These are phyloP conservation scores for Ichneumoninae sp. DNA, from an alignment of 2,888 invertebrate species.

Conservation along the genomic window DNA sequence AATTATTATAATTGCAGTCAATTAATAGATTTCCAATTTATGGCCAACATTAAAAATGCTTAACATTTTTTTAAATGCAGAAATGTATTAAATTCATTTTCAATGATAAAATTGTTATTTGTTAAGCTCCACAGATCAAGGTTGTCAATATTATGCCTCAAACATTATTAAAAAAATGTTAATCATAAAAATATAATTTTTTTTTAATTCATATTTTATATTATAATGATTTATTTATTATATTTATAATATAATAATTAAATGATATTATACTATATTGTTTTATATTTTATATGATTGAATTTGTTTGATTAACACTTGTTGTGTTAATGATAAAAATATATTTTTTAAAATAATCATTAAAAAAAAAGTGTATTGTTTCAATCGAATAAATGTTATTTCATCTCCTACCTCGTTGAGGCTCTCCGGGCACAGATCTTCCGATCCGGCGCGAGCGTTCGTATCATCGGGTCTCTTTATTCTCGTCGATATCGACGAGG, in stretches of 20 bases:
- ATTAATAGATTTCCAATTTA: neutral
- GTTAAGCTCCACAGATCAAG: neutral
- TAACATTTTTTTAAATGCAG: neutral
- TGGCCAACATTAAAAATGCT: neutral
- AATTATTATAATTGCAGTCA: neutral
- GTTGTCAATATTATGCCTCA: neutral
- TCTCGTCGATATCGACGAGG: constrained; percentile 74
- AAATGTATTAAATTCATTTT: neutral
- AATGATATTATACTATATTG: neutral
- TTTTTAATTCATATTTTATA: neutral
- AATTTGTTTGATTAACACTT: neutral
- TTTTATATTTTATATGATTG: neutral
- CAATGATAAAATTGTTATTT: neutral
- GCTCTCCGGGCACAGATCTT: constrained; percentile 76
- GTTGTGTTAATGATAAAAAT: neutral
- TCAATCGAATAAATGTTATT: neutral
- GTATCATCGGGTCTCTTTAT: constrained; percentile 72
- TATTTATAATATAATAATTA: neutral
- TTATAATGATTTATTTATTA: neutral
- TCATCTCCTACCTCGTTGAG: constrained; percentile 74
- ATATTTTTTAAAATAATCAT: too few relatives aligned
- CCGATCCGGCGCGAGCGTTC: constrained; percentile 56
- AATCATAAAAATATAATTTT: neutral
- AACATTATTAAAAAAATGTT: neutral
- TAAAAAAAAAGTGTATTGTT: neutral